Base-by-base conservation (phyloP, 2,888 invertebrate species). In the Mallateleia sp. region DNA sequence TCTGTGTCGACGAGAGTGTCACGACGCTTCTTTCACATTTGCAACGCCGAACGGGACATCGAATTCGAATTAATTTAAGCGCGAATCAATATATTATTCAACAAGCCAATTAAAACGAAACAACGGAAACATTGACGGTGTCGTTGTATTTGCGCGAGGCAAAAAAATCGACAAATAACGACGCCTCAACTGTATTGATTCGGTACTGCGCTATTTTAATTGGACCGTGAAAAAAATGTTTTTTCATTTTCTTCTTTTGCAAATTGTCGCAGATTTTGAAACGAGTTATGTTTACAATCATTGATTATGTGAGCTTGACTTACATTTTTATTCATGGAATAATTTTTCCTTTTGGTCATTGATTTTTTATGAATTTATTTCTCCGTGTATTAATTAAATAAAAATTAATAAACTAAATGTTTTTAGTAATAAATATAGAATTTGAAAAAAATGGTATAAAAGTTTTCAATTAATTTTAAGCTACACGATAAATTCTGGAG, bases 21-120 rank as follows among this genome's bases (percentile, higher is more conserved):
- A 34, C 32, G 24, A 24, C 25, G 71, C 78, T 69, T 71, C 58
- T 71, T 83, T 83, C n/a, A 47, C 58, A 47, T 56, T 72, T 56
- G 69, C 60, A 58, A 24, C 72, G 18, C 50, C 52, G 60, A 52
- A 18, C 52, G 62, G 56, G 77, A 74, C 72, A 85, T 66, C 28
- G 86, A 82, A 79, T 72, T 52, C 62, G 32, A 82, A 86, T 86
- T 78, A 86, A 86, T 82, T 74, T 81, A 71, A 85, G 62, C 82
- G 56, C 54, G 50, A 86, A 86, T 86, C 77, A 74, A 82, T 82
- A 77, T 67, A 86, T 86, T 86, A 81, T 60, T 81, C 66, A 81
- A 78, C 77, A 72, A 71, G 45, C 77, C 81, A 77, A 81, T 86
- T 86, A 78, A 86, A 86, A 77, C 38, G 71, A 32, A 71, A 77